Evolutionary conservation across 2,888 invertebrate genomes (phyloP).

Genomic region (Chorisops tibialis): DNA sequence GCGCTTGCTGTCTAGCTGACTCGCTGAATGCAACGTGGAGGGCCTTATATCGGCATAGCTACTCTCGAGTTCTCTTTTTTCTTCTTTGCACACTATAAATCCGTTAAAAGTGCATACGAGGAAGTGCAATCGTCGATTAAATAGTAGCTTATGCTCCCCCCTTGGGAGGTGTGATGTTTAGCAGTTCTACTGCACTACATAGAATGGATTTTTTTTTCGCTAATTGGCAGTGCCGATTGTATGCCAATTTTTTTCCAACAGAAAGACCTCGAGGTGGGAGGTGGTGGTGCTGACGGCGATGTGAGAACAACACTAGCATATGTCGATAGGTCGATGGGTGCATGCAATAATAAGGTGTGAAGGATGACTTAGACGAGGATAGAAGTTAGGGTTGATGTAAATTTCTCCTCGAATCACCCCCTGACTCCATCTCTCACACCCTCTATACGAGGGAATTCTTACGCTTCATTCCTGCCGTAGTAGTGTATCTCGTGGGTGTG

Average conservation of each 20-base stretch:
- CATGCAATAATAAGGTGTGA: slow-evolving; percentile 20
- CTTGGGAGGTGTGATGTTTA: neutral
- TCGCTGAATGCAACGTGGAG: neutral
- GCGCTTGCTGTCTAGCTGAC: neutral
- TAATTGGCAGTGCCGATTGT: slow-evolving; percentile 16
- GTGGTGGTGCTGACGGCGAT: neutral
- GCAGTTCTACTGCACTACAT: neutral
- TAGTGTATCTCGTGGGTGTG: too few relatives aligned
- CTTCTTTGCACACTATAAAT: neutral
- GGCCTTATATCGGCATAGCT: too few relatives aligned
- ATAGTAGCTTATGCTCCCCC: neutral
- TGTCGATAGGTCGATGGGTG: neutral
- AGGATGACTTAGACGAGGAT: too few relatives aligned
- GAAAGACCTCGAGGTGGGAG: neutral
- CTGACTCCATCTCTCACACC: too few relatives aligned
- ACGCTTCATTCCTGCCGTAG: neutral
- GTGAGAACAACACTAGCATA: slow-evolving; percentile 13
- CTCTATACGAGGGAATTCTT: neutral
- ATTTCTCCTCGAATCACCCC: neutral
- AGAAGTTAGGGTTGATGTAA: too few relatives aligned
- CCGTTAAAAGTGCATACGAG: neutral
- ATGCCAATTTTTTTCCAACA: neutral
- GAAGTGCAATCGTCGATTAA: neutral
- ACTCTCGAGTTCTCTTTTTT: too few relatives aligned
- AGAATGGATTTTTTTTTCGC: neutral